Conservation (phyloP, 2,113 vertebrate species). For the Clarias gariepinus region DNA sequence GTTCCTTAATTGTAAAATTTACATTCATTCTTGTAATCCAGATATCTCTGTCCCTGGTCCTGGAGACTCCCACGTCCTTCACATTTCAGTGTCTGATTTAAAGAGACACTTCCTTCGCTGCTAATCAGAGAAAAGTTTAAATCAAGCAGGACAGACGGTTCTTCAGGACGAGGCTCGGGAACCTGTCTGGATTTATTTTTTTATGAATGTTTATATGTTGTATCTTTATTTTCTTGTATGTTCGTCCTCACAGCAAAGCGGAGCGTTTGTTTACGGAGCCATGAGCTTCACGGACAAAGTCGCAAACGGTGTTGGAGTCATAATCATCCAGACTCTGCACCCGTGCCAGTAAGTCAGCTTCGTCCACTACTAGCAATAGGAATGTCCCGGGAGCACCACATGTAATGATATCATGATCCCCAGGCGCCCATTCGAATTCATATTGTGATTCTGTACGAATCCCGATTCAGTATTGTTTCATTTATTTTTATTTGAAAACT, state of each 20-base stretch:
- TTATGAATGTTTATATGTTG: not conserved
- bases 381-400: too few relatives aligned
- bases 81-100: not conserved
- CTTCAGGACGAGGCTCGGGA: not conserved
- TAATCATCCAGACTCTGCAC: conserved; percentile 84
- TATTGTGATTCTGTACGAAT: too few relatives aligned
- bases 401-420: too few relatives aligned
- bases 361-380: not conserved
- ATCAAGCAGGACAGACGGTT: not conserved
- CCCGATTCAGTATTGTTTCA: too few relatives aligned
- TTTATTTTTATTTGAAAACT: too few relatives aligned
- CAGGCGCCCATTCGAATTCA: too few relatives aligned
- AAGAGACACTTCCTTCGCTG: not conserved
- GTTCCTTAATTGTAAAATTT: not conserved
- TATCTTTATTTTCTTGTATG: not conserved
- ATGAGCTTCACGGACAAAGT: conserved; percentile 97
- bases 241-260: conserved; percentile 78
- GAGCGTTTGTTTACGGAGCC: conserved; percentile 90
- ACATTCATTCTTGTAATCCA: not conserved
- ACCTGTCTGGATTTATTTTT: too few relatives aligned
- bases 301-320: conserved; percentile 87
- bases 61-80: not conserved
- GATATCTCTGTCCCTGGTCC: not conserved
- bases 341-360: conserved; percentile 85
- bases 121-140: not conserved